Conservation (phyloP, 2,888 invertebrate genomes). For the Phlogophora meticulosa region DNA sequence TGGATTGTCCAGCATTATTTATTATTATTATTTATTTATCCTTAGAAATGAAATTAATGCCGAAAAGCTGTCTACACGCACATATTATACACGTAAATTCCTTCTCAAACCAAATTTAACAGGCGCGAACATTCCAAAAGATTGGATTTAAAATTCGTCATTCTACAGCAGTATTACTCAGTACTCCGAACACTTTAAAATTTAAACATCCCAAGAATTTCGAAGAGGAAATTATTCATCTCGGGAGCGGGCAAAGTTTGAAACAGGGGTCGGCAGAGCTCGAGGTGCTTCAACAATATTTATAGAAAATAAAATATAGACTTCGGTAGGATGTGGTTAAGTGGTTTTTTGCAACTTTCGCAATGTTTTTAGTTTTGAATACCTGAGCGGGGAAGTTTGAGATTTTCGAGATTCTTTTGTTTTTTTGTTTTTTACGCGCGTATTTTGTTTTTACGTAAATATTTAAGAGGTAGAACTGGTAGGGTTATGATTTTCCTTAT, state of each 20-base stretch:
- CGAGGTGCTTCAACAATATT: conserved; percentile 62
- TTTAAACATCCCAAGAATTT: conserved; percentile 65
- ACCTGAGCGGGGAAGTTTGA: conserved; percentile 38
- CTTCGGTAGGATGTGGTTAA: conserved; percentile 56
- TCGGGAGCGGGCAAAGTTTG: conserved; percentile 63
- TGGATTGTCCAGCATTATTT: no score
- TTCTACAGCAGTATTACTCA: conserved; percentile 10
- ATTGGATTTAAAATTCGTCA: conserved; percentile 46
- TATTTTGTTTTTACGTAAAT: conserved; percentile 32
- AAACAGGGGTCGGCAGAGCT: conserved; percentile 58
- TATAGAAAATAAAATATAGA: conserved; percentile 65
- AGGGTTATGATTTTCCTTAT: conserved; percentile 19
- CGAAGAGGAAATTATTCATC: conserved; percentile 68
- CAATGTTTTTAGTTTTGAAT: conserved; percentile 33
- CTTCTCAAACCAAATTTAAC: not conserved
- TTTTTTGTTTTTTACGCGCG: not conserved
- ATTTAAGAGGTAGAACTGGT: not conserved
- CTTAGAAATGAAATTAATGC: no score
- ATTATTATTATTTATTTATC: no score
- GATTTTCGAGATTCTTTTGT: conserved; percentile 11
- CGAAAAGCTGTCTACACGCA: no score
- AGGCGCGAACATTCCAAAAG: conserved; percentile 14
- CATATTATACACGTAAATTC: not conserved
- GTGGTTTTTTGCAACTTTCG: conserved; percentile 57
- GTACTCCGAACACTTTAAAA: conserved; percentile 52